Percentiles rank a stretch among this genome's conserved stretches.
phyloP scores from a whole-genome alignment of 2,797 vertebrate genomes.

The Enteromius paludinosus region DNA sequence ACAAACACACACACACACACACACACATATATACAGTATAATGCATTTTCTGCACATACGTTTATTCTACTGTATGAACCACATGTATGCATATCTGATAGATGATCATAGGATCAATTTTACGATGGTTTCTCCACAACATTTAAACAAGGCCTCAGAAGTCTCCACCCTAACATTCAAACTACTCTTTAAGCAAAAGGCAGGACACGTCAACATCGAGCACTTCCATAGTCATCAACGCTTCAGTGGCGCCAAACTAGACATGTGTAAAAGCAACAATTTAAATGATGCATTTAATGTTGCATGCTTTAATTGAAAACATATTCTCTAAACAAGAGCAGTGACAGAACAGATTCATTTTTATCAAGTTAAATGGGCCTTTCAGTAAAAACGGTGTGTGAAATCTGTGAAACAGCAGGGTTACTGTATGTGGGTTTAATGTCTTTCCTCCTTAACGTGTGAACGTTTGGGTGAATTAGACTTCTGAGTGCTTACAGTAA shows the following conservation, averaged over 20 bases:
- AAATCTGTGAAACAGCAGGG: constrained; percentile 13
- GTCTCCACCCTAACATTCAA: not conserved
- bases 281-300: constrained; percentile 13
- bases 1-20: too few relatives aligned
- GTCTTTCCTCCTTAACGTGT: not conserved
- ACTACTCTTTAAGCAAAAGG: not conserved
- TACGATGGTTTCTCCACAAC: too few relatives aligned
- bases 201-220: not conserved
- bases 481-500: not conserved
- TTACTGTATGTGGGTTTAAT: not conserved
- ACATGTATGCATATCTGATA: too few relatives aligned
- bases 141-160: too few relatives aligned
- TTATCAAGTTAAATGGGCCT: not conserved
- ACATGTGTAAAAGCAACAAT: not conserved
- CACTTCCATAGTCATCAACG: not conserved
- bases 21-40: too few relatives aligned
- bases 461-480: constrained; percentile 10
- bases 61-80: too few relatives aligned
- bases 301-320: not conserved
- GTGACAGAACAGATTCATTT: not conserved
- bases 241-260: not conserved
- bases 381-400: not conserved
- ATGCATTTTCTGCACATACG: too few relatives aligned
- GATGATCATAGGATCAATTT: too few relatives aligned
- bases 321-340: not conserved